Percentiles rank a stretch among this genome's conserved stretches.
Evolutionary conservation across 2,797 vertebrate species (phyloP).

Genomic region (Acridotheres tristis): DNA sequence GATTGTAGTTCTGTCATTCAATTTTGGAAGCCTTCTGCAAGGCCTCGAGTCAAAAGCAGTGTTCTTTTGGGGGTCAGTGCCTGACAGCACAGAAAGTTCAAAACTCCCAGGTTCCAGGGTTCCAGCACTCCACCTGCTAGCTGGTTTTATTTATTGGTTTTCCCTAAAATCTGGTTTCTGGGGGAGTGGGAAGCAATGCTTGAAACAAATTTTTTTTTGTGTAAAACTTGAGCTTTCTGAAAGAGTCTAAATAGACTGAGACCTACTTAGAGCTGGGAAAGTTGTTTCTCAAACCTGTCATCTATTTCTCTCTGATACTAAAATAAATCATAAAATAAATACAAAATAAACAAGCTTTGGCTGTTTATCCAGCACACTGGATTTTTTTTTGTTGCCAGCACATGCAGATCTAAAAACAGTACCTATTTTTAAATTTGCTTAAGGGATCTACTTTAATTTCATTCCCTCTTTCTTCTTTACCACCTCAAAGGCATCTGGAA

Average conservation of each 20-base stretch:
- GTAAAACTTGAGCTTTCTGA: not conserved
- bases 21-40: no score
- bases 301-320: not conserved
- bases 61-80: no score
- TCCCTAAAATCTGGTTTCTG: not conserved
- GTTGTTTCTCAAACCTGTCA: not conserved
- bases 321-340: not conserved
- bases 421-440: not conserved
- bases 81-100: no score
- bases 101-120: no score
- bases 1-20: no score
- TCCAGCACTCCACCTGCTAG: not conserved
- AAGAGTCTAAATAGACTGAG: not conserved
- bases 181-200: not conserved
- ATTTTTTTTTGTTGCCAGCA: not conserved
- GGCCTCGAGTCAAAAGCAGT: no score
- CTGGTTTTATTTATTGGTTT: accelerated
- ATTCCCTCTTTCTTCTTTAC: not conserved
- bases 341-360: not conserved
- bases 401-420: accelerated
- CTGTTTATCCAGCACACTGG: not conserved
- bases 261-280: not conserved
- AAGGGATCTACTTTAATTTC: not conserved
- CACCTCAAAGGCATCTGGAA: not conserved
- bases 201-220: no score